phyloP scores from a whole-genome alignment of 1,140 invertebrate species.

The Drosophila rufa region DNA sequence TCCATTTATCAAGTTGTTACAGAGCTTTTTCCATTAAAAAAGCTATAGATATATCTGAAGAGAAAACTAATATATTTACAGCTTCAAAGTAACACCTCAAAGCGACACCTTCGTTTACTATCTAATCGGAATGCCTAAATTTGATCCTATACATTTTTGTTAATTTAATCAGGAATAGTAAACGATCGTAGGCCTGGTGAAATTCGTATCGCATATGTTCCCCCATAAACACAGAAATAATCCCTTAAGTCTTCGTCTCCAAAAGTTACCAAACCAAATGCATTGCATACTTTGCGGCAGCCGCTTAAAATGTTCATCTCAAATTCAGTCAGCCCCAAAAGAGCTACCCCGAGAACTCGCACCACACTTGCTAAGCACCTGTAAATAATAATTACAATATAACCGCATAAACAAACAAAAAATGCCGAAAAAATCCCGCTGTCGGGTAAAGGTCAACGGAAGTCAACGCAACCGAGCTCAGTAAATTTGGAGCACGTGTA shows the following conservation, averaged over 20 bases:
- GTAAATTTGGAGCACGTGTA: conserved; percentile 71
- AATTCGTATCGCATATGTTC: not conserved
- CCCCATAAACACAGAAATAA: not conserved
- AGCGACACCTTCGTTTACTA: not conserved
- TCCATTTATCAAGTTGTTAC: too few relatives aligned
- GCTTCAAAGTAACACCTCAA: not conserved
- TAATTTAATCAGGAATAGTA: not conserved
- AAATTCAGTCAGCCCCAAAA: conserved; percentile 23
- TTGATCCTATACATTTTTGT: not conserved
- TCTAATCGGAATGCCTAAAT: not conserved
- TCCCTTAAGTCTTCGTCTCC: not conserved
- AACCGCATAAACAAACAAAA: conserved; percentile 32
- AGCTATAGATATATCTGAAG: too few relatives aligned
- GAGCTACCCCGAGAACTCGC: conserved; percentile 19
- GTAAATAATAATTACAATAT: conserved; percentile 66
- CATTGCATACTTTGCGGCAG: conserved; percentile 52
- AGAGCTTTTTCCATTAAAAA: too few relatives aligned
- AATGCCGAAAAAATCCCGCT: conserved; percentile 19
- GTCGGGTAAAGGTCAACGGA: conserved; percentile 50
- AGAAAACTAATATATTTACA: too few relatives aligned
- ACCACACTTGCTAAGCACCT: conserved; percentile 47
- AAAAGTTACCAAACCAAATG: not conserved
- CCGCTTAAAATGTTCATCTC: not conserved
- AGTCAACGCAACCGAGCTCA: conserved; percentile 36
- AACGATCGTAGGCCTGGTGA: not conserved